These are phyloP conservation scores for Eubasilissa regina DNA, from an alignment of 1,140 invertebrate genomes.

Conservation along the genomic window DNA sequence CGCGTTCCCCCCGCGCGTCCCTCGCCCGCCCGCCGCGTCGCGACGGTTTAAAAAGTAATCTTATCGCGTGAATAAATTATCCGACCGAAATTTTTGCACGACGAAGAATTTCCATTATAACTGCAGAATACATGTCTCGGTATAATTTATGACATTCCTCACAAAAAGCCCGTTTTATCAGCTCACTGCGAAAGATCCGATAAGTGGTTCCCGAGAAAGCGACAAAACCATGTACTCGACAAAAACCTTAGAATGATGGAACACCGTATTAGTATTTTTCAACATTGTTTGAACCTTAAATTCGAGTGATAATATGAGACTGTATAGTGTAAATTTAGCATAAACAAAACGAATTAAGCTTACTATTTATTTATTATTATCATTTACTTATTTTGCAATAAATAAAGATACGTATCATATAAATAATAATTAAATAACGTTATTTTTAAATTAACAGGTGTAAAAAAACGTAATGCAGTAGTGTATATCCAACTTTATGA, in stretches of 20 bases:
- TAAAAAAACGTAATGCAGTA: too few relatives aligned
- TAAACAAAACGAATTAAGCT: too few relatives aligned
- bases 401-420: too few relatives aligned
- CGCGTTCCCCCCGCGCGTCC: background rate
- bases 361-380: too few relatives aligned
- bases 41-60: constrained; percentile 15
- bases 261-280: background rate
- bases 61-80: constrained; percentile 36
- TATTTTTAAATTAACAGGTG: too few relatives aligned
- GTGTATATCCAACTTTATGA: too few relatives aligned
- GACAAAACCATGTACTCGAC: constrained; percentile 12
- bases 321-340: too few relatives aligned
- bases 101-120: constrained; percentile 31
- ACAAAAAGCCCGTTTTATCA: constrained; percentile 33
- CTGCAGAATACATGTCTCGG: constrained; percentile 34
- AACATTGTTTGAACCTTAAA: too few relatives aligned
- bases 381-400: too few relatives aligned
- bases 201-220: constrained; percentile 1
- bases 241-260: background rate
- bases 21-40: background rate
- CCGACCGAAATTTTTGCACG: constrained; percentile 23
- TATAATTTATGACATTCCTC: constrained; percentile 36
- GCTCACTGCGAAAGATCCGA: background rate
- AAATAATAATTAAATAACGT: too few relatives aligned
- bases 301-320: too few relatives aligned